A percentile compares a stretch with the other conserved stretches of the same genome.
Evolutionary conservation across 2,888 invertebrate species (phyloP).

Genomic region (Thumatha senex): DNA sequence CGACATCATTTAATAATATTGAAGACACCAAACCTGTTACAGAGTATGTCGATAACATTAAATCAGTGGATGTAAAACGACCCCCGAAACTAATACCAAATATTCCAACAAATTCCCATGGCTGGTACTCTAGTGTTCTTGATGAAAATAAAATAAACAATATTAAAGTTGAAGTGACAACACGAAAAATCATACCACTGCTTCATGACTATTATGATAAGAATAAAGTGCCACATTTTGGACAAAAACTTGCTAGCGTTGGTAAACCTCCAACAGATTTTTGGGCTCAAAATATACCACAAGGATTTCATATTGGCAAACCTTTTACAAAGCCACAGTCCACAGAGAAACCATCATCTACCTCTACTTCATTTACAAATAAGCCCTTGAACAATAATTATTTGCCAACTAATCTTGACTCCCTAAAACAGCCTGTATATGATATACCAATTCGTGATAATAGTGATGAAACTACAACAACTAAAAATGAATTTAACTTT

Average conservation of each 20-base stretch:
- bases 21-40: slow-evolving; percentile 49
- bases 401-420: slow-evolving; percentile 62
- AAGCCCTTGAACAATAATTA: slow-evolving; percentile 60
- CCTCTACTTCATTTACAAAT: slow-evolving; percentile 44
- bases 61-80: slow-evolving; percentile 50
- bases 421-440: slow-evolving; percentile 67
- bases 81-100: slow-evolving; percentile 68
- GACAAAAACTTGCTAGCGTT: slow-evolving; percentile 66
- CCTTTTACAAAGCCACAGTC: slow-evolving; percentile 62
- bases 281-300: slow-evolving; percentile 54
- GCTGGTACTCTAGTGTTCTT: slow-evolving; percentile 71
- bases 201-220: slow-evolving; percentile 56
- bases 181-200: slow-evolving; percentile 71
- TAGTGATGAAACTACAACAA: slow-evolving; percentile 64
- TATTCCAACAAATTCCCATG: slow-evolving; percentile 72
- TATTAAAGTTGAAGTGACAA: slow-evolving; percentile 66
- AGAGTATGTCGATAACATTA: slow-evolving; percentile 49
- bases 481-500: slow-evolving; percentile 36
- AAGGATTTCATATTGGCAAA: slow-evolving; percentile 61
- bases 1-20: slow-evolving; percentile 27
- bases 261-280: slow-evolving; percentile 71
- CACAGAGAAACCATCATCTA: slow-evolving; percentile 42
- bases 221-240: slow-evolving; percentile 59
- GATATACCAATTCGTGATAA: slow-evolving; percentile 76
- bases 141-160: slow-evolving; percentile 66